phyloP scores from a whole-genome alignment of 1,140 invertebrate species.

The Lasioglossum baleicum region DNA sequence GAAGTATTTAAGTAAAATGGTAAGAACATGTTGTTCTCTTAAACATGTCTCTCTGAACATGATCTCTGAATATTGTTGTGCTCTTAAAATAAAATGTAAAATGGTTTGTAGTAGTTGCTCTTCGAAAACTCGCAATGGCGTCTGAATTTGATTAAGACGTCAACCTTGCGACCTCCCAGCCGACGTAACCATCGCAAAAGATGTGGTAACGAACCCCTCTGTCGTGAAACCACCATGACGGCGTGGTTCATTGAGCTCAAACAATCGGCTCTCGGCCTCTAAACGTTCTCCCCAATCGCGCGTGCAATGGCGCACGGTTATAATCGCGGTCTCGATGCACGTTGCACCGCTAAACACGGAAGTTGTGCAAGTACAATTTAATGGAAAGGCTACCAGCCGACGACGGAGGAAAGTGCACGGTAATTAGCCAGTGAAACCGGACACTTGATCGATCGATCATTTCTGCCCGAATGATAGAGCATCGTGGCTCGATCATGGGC shows the following conservation, averaged over 20 bases:
- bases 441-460: slow-evolving; percentile 31
- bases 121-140: neutral
- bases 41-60: too few relatives aligned
- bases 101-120: too few relatives aligned
- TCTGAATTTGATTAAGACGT: neutral
- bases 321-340: slow-evolving; percentile 6
- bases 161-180: neutral
- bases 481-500: slow-evolving; percentile 17
- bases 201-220: neutral
- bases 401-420: slow-evolving; percentile 10
- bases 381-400: slow-evolving; percentile 33
- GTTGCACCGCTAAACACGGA: slow-evolving; percentile 1
- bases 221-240: neutral
- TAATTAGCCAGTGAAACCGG: slow-evolving; percentile 23
- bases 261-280: neutral
- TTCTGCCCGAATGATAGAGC: neutral
- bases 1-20: too few relatives aligned
- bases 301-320: neutral
- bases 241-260: neutral
- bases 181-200: neutral
- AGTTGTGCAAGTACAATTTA: slow-evolving; percentile 34
- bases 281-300: neutral
- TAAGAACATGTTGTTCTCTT: too few relatives aligned
- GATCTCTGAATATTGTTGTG: too few relatives aligned
- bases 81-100: too few relatives aligned